Percentiles rank a stretch among this genome's conserved stretches.
Conservation (phyloP, 2,888 invertebrate species). For the Apodemia hepburni region DNA sequence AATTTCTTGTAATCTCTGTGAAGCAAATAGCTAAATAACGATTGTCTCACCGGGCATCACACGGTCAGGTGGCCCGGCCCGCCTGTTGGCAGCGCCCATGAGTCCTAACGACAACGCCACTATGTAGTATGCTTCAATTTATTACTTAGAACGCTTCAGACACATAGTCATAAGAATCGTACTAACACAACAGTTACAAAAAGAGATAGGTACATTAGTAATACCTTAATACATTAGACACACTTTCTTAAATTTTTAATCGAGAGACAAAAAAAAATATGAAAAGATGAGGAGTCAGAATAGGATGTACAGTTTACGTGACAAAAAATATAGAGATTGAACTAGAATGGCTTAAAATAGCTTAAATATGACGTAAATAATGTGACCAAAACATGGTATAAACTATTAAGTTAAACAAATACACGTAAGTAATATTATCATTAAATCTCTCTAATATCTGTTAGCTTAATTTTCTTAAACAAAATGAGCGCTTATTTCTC, state of each 20-base stretch:
- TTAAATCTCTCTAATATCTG: too few relatives aligned
- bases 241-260: not conserved
- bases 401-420: too few relatives aligned
- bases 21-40: not conserved
- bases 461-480: too few relatives aligned
- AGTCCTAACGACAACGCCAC: slow-evolving; percentile 63
- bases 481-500: too few relatives aligned
- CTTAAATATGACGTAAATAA: too few relatives aligned
- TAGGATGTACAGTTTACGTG: too few relatives aligned
- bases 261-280: too few relatives aligned
- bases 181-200: not conserved
- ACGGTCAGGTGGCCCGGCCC: slow-evolving; percentile 76
- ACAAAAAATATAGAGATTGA: too few relatives aligned
- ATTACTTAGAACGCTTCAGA: not conserved
- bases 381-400: too few relatives aligned
- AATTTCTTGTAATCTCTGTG: slow-evolving; percentile 4
- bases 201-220: not conserved
- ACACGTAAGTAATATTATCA: too few relatives aligned
- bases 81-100: slow-evolving; percentile 57
- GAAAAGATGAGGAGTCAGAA: too few relatives aligned
- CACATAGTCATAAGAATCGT: not conserved
- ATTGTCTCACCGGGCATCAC: slow-evolving; percentile 71
- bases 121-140: slow-evolving; percentile 22
- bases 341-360: too few relatives aligned
- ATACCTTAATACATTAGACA: not conserved